Evolutionary conservation across 2,888 invertebrate genomes (phyloP).

Genomic region (Oscheius onirici): DNA sequence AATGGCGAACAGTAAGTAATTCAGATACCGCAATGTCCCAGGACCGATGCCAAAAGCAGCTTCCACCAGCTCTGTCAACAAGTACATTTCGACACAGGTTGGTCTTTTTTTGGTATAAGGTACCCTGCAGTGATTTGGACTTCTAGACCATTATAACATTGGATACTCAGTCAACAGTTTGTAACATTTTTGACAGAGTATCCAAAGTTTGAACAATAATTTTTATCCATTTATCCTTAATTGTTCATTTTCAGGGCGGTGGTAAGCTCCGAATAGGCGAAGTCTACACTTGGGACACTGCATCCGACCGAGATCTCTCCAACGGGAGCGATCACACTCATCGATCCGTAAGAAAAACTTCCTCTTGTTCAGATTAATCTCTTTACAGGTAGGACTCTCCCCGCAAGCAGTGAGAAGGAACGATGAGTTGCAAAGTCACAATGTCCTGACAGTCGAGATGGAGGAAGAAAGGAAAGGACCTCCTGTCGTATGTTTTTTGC

Average conservation of each 20-base stretch:
- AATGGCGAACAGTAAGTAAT: neutral
- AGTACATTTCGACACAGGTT: slow-evolving; percentile 50
- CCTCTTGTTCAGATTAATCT: neutral
- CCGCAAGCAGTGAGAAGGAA: slow-evolving; percentile 47
- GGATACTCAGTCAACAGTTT: too few relatives aligned
- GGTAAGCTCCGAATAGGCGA: slow-evolving; percentile 57
- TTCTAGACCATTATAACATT: too few relatives aligned
- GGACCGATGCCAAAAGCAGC: slow-evolving; percentile 56
- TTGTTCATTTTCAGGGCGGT: slow-evolving; percentile 54
- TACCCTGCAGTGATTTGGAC: neutral
- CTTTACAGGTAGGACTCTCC: slow-evolving; percentile 37
- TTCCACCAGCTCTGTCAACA: slow-evolving; percentile 64
- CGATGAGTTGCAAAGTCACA: slow-evolving; percentile 6
- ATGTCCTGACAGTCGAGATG: slow-evolving; percentile 42
- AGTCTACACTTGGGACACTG: slow-evolving; percentile 62
- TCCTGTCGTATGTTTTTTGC: slow-evolving; percentile 36
- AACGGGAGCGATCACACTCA: slow-evolving; percentile 15
- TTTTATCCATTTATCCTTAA: too few relatives aligned
- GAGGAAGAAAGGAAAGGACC: slow-evolving; percentile 45
- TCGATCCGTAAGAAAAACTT: slow-evolving; percentile 21
- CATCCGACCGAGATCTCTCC: slow-evolving; percentile 28
- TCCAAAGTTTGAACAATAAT: too few relatives aligned
- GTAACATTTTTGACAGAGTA: too few relatives aligned
- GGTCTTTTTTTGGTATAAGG: neutral
- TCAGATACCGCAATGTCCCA: slow-evolving; percentile 15